Evolutionary conservation across 2,888 invertebrate species (phyloP).

Genomic region (Noctua janthe): DNA sequence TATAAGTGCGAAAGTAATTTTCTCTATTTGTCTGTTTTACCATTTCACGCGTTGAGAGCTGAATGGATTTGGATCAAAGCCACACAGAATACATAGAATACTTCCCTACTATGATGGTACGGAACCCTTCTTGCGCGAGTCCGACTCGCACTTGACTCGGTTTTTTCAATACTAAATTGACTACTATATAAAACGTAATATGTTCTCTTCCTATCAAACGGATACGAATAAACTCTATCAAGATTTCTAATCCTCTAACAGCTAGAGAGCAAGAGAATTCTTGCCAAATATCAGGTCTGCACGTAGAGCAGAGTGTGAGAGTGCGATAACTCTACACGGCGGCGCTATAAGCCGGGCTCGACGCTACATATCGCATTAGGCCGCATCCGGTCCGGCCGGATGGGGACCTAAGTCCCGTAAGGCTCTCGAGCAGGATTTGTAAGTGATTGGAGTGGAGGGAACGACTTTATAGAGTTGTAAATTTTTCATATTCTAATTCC

Average conservation of each 20-base stretch:
- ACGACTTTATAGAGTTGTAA: not conserved
- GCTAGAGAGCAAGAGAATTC: not conserved
- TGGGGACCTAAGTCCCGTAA: conserved; percentile 73
- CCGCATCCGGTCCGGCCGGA: conserved; percentile 79
- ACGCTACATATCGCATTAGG: conserved; percentile 79
- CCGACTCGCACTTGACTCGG: no score
- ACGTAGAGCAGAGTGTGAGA: conserved; percentile 1
- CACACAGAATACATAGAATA: no score
- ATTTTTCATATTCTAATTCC: not conserved
- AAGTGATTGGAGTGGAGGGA: conserved; percentile 6
- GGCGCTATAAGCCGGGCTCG: conserved; percentile 78
- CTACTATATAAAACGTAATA: not conserved
- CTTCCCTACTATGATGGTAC: no score
- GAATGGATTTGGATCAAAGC: no score
- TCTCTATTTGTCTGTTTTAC: no score
- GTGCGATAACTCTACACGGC: conserved; percentile 63
- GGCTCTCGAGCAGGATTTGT: conserved; percentile 35
- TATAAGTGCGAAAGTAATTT: no score
- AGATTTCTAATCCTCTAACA: not conserved
- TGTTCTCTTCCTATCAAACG: no score
- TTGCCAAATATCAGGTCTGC: conserved; percentile 14
- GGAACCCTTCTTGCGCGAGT: no score
- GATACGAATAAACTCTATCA: not conserved
- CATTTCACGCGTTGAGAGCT: no score
- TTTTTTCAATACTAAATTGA: no score